Conservation (phyloP, 1,140 invertebrate genomes). For the Aplysia californica region DNA sequence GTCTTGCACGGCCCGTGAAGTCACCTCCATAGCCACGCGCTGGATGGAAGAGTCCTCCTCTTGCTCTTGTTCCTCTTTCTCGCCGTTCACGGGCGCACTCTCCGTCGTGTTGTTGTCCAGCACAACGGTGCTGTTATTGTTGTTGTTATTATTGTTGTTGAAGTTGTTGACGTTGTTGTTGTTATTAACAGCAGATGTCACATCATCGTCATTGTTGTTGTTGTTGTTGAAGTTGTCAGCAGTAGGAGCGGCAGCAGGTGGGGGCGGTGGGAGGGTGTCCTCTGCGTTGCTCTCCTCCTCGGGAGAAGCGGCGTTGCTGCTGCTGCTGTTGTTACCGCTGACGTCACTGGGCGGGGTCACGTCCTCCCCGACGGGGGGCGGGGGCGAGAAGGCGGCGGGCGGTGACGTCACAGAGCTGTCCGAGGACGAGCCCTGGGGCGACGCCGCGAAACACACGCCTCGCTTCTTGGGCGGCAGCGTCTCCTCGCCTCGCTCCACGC, state of each 20-base stretch:
- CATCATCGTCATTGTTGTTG: too few relatives aligned
- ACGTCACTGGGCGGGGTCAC: not conserved
- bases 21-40: slow-evolving; percentile 34
- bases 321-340: not conserved
- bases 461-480: slow-evolving; percentile 17
- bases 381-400: not conserved
- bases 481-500: slow-evolving; percentile 28
- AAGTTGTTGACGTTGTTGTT: too few relatives aligned
- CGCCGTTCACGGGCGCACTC: too few relatives aligned
- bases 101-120: too few relatives aligned
- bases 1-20: slow-evolving; percentile 36
- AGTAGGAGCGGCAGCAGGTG: not conserved
- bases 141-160: not conserved
- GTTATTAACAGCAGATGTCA: too few relatives aligned
- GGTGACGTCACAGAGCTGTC: not conserved
- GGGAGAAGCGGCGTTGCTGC: too few relatives aligned
- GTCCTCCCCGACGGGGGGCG: not conserved
- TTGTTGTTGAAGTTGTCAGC: not conserved
- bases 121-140: too few relatives aligned
- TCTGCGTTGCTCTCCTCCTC: too few relatives aligned
- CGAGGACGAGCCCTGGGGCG: not conserved
- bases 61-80: too few relatives aligned
- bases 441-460: slow-evolving; percentile 7
- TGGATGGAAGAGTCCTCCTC: slow-evolving; percentile 32
- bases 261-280: not conserved